Conservation (phyloP, 1,140 invertebrate species). For the Schlechtendalia chinensis region DNA sequence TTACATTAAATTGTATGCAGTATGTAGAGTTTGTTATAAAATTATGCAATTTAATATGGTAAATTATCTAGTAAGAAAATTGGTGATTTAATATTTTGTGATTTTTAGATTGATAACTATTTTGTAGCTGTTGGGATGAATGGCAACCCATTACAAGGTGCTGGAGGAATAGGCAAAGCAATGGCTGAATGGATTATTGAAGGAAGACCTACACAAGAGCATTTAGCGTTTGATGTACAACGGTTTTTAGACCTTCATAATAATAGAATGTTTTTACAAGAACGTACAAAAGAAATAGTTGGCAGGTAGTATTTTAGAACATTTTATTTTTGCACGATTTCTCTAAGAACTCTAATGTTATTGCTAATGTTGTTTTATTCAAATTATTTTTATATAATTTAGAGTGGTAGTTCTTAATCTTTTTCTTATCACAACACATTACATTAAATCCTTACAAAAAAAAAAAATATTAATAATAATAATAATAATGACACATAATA, state of each 20-base stretch:
- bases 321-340: background rate
- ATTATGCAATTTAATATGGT: no score
- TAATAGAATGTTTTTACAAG: conserved; percentile 72
- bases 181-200: conserved; percentile 74
- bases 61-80: no score
- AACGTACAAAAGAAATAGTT: conserved; percentile 73
- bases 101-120: conserved; percentile 65
- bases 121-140: conserved; percentile 76
- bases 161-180: conserved; percentile 74
- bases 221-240: conserved; percentile 69
- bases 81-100: background rate
- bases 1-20: background rate
- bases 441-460: no score
- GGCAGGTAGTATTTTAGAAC: conserved; percentile 58
- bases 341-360: no score
- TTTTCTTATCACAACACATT: no score
- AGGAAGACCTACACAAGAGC: conserved; percentile 64
- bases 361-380: no score
- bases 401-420: no score
- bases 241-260: conserved; percentile 81
- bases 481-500: no score
- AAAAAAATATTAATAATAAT: no score
- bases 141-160: conserved; percentile 65
- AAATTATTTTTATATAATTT: no score
- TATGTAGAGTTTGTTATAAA: background rate